Conservation (phyloP, 2,888 invertebrate genomes). For the Drosophila pseudotalamancana region DNA sequence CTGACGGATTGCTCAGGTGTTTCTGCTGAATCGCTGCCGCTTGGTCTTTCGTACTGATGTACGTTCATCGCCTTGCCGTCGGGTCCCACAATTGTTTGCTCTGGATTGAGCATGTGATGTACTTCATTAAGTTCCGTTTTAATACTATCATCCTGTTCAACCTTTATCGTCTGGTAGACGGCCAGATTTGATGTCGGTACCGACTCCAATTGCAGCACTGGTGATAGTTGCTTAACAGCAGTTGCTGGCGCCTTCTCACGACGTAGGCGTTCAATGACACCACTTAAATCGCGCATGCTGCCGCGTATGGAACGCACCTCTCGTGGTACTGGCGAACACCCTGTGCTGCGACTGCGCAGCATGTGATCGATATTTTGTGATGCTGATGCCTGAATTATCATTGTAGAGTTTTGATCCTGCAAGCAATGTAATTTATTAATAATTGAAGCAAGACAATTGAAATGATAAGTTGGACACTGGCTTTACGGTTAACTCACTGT, state of each 20-base stretch:
- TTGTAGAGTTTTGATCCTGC: conserved; percentile 68
- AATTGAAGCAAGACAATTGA: conserved; percentile 64
- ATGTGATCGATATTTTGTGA: conserved; percentile 64
- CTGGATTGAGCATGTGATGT: conserved; percentile 85
- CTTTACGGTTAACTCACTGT: conserved; percentile 74
- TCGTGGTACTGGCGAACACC: conserved; percentile 71
- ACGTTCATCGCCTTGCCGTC: conserved; percentile 87
- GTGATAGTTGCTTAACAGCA: conserved; percentile 21
- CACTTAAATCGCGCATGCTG: conserved; percentile 85
- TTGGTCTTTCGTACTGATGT: conserved; percentile 55
- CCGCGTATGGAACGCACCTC: conserved; percentile 57
- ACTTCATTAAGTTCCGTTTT: conserved; percentile 87
- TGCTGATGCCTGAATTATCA: conserved; percentile 78
- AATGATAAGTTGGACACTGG: conserved; percentile 15
- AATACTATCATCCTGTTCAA: conserved; percentile 85
- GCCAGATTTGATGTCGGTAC: conserved; percentile 87
- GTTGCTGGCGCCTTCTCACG: conserved; percentile 60
- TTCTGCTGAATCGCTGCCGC: conserved; percentile 53
- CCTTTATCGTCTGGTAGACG: conserved; percentile 87
- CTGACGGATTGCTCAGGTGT: conserved; percentile 53
- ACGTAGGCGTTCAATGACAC: conserved; percentile 85
- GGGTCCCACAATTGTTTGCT: conserved; percentile 87
- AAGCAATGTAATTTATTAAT: conserved; percentile 9
- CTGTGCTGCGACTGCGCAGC: conserved; percentile 76
- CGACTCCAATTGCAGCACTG: conserved; percentile 80